phyloP scores from a whole-genome alignment of 2,888 invertebrate genomes.

The Minunthozetes semirufus region DNA sequence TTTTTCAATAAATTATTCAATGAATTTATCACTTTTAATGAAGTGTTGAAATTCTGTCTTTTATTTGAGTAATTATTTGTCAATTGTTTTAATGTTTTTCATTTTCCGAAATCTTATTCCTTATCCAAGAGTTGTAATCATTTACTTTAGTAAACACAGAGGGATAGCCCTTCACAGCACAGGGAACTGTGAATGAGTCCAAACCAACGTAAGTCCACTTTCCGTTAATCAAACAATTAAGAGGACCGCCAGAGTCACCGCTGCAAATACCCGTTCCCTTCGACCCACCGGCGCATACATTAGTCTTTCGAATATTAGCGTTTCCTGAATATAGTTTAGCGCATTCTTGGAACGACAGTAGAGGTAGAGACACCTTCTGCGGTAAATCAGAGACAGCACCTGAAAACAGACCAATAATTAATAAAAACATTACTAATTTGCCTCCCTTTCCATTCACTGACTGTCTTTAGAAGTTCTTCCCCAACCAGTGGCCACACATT shows the following conservation, averaged over 20 bases:
- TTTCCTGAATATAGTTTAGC: not conserved
- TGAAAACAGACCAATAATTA: not conserved
- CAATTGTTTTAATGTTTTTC: not conserved
- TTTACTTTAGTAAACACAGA: slow-evolving; percentile 21
- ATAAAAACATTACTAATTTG: too few species aligned
- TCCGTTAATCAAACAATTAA: slow-evolving; percentile 32
- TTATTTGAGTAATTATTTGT: too few species aligned
- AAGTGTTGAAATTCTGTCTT: too few species aligned
- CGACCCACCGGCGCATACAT: slow-evolving; percentile 15
- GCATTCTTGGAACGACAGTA: not conserved
- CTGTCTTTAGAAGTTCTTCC: not conserved
- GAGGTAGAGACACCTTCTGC: slow-evolving; percentile 14
- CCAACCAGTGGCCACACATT: slow-evolving; percentile 30
- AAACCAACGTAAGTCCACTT: slow-evolving; percentile 25
- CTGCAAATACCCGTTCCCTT: not conserved
- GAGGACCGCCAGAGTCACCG: slow-evolving; percentile 37
- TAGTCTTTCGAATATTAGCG: not conserved
- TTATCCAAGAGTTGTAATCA: slow-evolving; percentile 15
- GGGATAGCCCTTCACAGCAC: slow-evolving; percentile 16
- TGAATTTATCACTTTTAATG: too few species aligned
- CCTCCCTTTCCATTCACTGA: not conserved
- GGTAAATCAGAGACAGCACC: not conserved
- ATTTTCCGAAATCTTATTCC: not conserved
- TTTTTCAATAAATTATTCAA: too few species aligned
- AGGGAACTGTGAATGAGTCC: slow-evolving; percentile 9